Evolutionary conservation across 2,113 vertebrate genomes (phyloP), one percentile per base, ranked within the genome.

Genomic region (Australoheros scitulus): DNA sequence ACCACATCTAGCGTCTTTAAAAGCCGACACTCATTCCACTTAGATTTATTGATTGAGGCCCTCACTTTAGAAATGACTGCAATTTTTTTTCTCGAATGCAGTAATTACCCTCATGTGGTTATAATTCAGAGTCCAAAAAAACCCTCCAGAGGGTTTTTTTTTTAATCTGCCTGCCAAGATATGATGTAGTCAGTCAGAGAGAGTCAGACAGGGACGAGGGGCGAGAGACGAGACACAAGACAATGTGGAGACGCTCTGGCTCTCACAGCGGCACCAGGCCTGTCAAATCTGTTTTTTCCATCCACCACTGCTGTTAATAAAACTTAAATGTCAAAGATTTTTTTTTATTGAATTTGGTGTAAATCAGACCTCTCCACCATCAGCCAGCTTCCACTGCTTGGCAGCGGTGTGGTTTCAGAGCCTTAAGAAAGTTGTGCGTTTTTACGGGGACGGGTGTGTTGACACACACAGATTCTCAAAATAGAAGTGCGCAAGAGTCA

Each of bases 91-190:
- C 74, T 82, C 34, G 14, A 56, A 84, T 57, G 77, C 79, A 20
- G 84, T 89, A 87, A 91, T 87, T 82, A 56, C 84, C 52, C 80
- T 92, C 86, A 87, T 92, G 89, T 92, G 89, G 89, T 83, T 63
- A 76, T 86, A 78, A 43, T 85, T 81, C 38, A 52, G 18, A 59
- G 76, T 82, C 84, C 81, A 78, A 41, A 80, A 79, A 64, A 80
- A 83, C 1, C 70, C 79, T 81, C 86, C 36, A 38, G 8, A 79
- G 82, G 43, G 47, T 43, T 64, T 72, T 86, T 82, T 58, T 74
- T 32, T 79, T 60, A 29, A 89, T 91, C 70, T 68, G 56, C 11
- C 3, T 84, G 88, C 91, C 91, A 92, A 79, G 68, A 85, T 76
- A 79, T 87, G 90, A 89, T 87, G 91, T 83, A 57, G 77, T 81